Base-by-base conservation (phyloP, 2,888 invertebrate species). In the Ptychoptera albimana region DNA sequence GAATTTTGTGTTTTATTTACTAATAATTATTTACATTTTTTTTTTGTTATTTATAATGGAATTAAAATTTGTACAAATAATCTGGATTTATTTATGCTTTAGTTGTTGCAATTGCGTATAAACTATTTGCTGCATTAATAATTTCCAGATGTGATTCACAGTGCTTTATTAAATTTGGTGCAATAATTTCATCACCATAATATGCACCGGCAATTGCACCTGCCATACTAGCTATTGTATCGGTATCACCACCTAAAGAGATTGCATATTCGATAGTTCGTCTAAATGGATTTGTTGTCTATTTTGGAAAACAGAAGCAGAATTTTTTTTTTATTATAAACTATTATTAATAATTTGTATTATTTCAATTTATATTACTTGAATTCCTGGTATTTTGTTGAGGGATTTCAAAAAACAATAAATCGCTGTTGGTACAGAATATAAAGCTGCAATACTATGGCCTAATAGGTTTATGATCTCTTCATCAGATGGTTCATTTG, bases 161-260 rank as follows among this genome's bases (percentile, higher is more conserved):
- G 51, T 75, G 73, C 43, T 66, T 63, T 16, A 72, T 59, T 50
- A 79, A 60, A 41, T 65, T 58, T 15, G 59, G 49, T 41, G 61
- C 61, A 39, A 82, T 69, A 8, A 60, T 56, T 15, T 71, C 68
- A 48, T 74, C 67, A 1, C 82, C 79, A 51, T 77, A 70, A 57
- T 70, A 77, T 15, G 81, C 80, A 2, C 82, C 82, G 23, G 74
- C 72, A 46, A 82, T 71, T 2, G 77, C 74, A 10, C 78, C 80
- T 5, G 82, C 74, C 82, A 83, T 82, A 41, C 74, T 71, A 1
- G 78, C 82, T 52, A 84, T 81, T 1, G 83, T 84, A 54, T 84
- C 83, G 0, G 82, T 79, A 59, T 84, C 83, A 4, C 83, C 83
- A 16, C 83, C 83, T 10, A 84, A 60, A 12, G 74, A 71, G 48